A percentile compares a stretch with the other conserved stretches of the same genome.
Conservation (phyloP, 2,888 invertebrate genomes). For the Aporophyla lueneburgensis region DNA sequence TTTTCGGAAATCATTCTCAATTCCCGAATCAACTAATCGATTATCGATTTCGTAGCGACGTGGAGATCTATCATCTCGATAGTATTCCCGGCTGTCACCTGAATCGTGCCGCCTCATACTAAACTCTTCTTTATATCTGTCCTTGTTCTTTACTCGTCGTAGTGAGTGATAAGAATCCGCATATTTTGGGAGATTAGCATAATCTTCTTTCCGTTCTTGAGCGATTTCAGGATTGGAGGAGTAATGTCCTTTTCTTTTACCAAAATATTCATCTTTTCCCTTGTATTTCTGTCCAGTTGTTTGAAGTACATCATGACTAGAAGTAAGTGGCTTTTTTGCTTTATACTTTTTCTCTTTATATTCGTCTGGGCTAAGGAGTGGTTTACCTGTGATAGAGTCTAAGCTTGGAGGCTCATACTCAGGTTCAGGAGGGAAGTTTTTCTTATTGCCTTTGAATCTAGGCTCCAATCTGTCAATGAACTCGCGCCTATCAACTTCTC, state of each 20-base stretch:
- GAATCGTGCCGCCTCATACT: conserved; percentile 85
- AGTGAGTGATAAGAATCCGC: conserved; percentile 91
- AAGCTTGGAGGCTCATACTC: conserved; percentile 93
- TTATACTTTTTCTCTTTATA: conserved; percentile 89
- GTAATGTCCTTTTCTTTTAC: conserved; percentile 89
- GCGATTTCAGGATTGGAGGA: conserved; percentile 92
- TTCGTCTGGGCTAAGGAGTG: conserved; percentile 92
- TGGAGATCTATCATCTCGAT: conserved; percentile 85
- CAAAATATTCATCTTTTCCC: conserved; percentile 85
- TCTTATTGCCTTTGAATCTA: conserved; percentile 79
- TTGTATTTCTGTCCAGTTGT: conserved; percentile 86
- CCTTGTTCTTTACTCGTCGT: conserved; percentile 90
- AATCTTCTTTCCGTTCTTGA: conserved; percentile 87
- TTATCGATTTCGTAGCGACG: conserved; percentile 90
- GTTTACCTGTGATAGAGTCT: conserved; percentile 90
- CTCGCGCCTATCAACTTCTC: conserved; percentile 83
- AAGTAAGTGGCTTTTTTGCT: conserved; percentile 85
- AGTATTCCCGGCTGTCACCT: conserved; percentile 89
- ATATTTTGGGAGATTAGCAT: conserved; percentile 86
- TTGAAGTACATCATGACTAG: conserved; percentile 88
- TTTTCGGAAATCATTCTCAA: conserved; percentile 95
- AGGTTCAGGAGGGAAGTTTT: conserved; percentile 87
- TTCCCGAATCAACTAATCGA: conserved; percentile 94
- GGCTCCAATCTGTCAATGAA: conserved; percentile 82
- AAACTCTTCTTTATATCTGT: conserved; percentile 81